These are phyloP conservation scores for Megaceryle maxima DNA, from an alignment of 2,113 vertebrate genomes.

Conservation along the genomic window DNA sequence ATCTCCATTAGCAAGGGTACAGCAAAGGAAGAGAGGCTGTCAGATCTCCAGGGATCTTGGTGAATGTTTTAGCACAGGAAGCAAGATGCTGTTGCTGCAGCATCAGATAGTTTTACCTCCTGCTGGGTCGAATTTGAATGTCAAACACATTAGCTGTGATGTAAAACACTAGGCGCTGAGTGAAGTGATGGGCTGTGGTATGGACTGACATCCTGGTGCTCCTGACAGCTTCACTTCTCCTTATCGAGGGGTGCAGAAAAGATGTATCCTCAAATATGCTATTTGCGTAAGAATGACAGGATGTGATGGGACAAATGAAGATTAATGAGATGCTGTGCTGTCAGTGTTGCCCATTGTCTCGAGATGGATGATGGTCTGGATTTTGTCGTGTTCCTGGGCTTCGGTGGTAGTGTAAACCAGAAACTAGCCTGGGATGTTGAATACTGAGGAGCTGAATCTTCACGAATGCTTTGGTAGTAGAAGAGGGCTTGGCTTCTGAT, in stretches of 20 bases:
- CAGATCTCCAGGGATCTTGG: conserved; percentile 15
- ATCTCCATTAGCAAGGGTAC: neutral
- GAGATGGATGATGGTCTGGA: conserved; percentile 71
- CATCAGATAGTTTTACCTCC: conserved; percentile 74
- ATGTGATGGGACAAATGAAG: conserved; percentile 83
- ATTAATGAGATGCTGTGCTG: conserved; percentile 78
- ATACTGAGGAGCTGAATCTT: neutral
- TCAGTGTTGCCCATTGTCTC: conserved; percentile 74
- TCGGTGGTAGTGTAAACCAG: neutral
- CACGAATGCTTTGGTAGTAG: neutral
- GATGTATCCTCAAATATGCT: conserved; percentile 44
- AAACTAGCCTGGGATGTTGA: neutral
- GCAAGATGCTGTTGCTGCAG: conserved; percentile 68
- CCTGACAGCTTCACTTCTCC: conserved; percentile 46
- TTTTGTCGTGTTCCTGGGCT: conserved; percentile 52
- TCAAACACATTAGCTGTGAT: conserved; percentile 67
- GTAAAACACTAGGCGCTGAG: conserved; percentile 68
- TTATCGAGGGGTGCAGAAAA: conserved; percentile 65
- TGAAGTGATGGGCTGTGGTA: conserved; percentile 50
- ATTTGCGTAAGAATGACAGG: conserved; percentile 84
- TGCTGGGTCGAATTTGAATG: conserved; percentile 70
- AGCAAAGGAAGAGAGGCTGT: neutral
- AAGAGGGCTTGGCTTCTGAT: neutral
- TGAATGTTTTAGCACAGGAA: conserved; percentile 72
- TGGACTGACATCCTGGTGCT: conserved; percentile 52